phyloP scores from a whole-genome alignment of 2,113 vertebrate genomes.

The Lutjanus erythropterus region DNA sequence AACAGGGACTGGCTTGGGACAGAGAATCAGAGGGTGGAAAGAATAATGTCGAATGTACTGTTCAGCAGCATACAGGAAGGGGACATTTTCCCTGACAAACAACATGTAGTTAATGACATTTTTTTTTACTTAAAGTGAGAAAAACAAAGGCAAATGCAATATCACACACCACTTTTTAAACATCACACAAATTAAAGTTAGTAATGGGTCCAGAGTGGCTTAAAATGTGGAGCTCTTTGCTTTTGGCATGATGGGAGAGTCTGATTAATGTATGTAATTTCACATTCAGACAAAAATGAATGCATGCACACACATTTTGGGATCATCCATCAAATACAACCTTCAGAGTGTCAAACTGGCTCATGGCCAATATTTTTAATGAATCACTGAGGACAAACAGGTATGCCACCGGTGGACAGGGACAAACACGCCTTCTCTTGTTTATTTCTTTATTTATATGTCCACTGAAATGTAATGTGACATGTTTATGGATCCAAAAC shows the following conservation, averaged over 20 bases:
- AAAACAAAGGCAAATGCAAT: background rate
- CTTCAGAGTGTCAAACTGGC: constrained; percentile 40
- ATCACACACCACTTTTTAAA: background rate
- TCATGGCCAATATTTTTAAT: constrained; percentile 3
- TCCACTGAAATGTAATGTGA: constrained; percentile 29
- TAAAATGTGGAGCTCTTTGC: background rate
- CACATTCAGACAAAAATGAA: background rate
- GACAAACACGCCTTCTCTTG: constrained; percentile 11
- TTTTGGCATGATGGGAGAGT: background rate
- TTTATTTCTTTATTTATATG: constrained; percentile 20
- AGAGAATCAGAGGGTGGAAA: constrained; percentile 13
- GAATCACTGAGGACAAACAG: constrained; percentile 22
- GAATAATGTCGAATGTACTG: constrained; percentile 3
- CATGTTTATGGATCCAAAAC: constrained; percentile 43
- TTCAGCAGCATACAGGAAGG: background rate
- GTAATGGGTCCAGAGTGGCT: background rate
- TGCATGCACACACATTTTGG: constrained; percentile 19
- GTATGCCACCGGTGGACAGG: background rate
- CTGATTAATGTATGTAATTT: constrained; percentile 2
- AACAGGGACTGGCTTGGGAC: constrained; percentile 12
- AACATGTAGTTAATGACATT: background rate
- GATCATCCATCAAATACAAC: constrained; percentile 48
- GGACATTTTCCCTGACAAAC: background rate
- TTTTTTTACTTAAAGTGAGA: background rate
- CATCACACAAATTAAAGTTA: background rate